These are phyloP conservation scores for Sebastes kiyomatsui DNA, from an alignment of 2,797 vertebrate species.

Conservation along the genomic window DNA sequence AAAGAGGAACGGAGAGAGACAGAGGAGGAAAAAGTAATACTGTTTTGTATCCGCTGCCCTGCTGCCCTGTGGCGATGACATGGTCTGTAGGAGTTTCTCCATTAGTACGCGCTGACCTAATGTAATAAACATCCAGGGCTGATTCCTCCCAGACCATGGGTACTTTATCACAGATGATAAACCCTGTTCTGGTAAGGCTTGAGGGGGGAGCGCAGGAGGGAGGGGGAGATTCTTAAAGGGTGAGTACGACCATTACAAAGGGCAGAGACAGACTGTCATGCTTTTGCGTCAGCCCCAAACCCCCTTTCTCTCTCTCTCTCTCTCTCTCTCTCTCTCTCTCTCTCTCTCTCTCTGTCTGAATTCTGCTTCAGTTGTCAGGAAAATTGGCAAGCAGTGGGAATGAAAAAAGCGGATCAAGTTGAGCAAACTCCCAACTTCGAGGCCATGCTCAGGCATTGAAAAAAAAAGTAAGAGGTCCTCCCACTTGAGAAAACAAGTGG, in stretches of 20 bases:
- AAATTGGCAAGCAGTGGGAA: constrained; percentile 74
- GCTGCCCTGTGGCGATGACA: constrained; percentile 74
- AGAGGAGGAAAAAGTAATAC: constrained; percentile 31
- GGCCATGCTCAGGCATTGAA: constrained; percentile 45
- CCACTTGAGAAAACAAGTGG: constrained; percentile 63
- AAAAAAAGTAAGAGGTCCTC: constrained; percentile 56
- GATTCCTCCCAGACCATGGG: constrained; percentile 74
- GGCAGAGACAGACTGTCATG: constrained; percentile 64
- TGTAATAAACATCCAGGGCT: constrained; percentile 77
- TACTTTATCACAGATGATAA: constrained; percentile 81
- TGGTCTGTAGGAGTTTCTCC: constrained; percentile 73
- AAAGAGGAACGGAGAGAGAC: constrained; percentile 11
- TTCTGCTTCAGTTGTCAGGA: constrained; percentile 81
- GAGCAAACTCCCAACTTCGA: constrained; percentile 65
- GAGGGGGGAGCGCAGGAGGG: constrained; percentile 1
- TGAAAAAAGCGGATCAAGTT: constrained; percentile 67
- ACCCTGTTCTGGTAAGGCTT: constrained; percentile 67
- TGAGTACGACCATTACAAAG: constrained; percentile 67
- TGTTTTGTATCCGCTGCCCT: constrained; percentile 61
- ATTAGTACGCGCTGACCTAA: constrained; percentile 78
- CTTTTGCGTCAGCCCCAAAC: constrained; percentile 60
- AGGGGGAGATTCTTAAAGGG: constrained; percentile 37
- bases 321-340: constrained; percentile 24
- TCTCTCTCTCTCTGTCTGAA: constrained; percentile 59
- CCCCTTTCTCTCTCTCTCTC: constrained; percentile 17